A percentile compares a stretch with the other conserved stretches of the same genome.
phyloP scores from a whole-genome alignment of 2,888 invertebrate species.

The Neelides folsomi region DNA sequence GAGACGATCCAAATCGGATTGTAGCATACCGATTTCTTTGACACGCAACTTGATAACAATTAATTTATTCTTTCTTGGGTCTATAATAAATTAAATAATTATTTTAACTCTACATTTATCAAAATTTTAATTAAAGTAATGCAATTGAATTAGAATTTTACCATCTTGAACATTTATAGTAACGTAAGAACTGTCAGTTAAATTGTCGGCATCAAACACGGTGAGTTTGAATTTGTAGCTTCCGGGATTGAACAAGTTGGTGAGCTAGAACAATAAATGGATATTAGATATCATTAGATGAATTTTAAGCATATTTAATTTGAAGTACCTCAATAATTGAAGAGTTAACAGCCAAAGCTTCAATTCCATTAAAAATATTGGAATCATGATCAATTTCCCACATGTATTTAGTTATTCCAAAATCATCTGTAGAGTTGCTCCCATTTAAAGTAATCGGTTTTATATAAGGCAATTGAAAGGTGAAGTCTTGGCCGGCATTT shows the following conservation, averaged over 20 bases:
- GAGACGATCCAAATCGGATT: conserved; percentile 50
- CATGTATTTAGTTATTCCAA: conserved; percentile 64
- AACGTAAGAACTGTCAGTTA: neutral
- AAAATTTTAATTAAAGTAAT: neutral
- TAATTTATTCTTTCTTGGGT: conserved; percentile 58
- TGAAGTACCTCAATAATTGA: conserved; percentile 57
- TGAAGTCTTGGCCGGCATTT: conserved; percentile 44
- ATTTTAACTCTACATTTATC: too few species aligned
- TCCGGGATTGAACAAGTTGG: neutral
- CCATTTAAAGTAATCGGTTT: conserved; percentile 70
- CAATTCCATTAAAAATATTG: conserved; percentile 69
- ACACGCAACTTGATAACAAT: conserved; percentile 70
- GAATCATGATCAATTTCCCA: conserved; percentile 66
- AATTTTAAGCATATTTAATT: neutral
- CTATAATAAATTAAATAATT: conserved; percentile 40
- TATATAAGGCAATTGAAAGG: conserved; percentile 62
- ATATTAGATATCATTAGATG: neutral
- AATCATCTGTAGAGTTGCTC: conserved; percentile 63
- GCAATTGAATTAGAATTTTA: neutral
- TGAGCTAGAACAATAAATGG: neutral
- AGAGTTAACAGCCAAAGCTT: conserved; percentile 59
- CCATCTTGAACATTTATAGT: neutral
- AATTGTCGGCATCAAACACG: neutral
- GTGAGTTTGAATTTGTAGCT: neutral
- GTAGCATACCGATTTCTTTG: conserved; percentile 53